Conservation (phyloP, 37 sponge, comb jelly and placozoan genomes). For the Hormiphora californensis region DNA sequence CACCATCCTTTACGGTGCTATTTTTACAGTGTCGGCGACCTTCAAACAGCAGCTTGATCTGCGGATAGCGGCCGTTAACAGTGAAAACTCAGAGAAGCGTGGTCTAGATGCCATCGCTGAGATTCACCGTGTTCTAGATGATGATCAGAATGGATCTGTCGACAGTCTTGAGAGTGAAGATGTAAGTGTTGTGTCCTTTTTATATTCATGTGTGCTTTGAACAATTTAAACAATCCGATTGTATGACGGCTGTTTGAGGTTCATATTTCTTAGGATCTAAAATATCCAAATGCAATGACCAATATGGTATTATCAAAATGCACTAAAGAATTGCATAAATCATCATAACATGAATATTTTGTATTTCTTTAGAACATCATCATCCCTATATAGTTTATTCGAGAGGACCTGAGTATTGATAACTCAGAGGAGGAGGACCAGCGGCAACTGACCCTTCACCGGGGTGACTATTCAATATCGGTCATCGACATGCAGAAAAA, state of each 20-base stretch:
- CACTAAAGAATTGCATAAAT: no score
- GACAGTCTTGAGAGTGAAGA: conserved; percentile 54
- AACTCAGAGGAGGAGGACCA: conserved; percentile 47
- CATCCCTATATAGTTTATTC: no score
- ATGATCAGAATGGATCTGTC: conserved; percentile 56
- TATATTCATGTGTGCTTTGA: no score
- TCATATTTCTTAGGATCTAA: no score
- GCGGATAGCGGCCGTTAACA: not conserved
- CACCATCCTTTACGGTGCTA: no score
- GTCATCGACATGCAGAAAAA: conserved; percentile 67
- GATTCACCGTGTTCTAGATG: conserved; percentile 54
- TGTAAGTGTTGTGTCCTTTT: no score
- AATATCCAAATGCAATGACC: no score
- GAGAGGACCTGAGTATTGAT: conserved; percentile 41
- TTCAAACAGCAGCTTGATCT: not conserved
- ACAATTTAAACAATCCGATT: no score
- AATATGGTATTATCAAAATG: no score
- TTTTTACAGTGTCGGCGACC: not conserved
- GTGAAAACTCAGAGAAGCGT: not conserved
- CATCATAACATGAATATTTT: no score
- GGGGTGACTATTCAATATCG: conserved; percentile 62
- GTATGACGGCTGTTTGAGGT: no score
- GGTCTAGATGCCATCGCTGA: conserved; percentile 53
- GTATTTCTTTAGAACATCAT: no score
- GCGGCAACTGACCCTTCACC: conserved; percentile 58